phyloP scores from a whole-genome alignment of 2,797 vertebrate species.

The Brotogeris chrysoptera region DNA sequence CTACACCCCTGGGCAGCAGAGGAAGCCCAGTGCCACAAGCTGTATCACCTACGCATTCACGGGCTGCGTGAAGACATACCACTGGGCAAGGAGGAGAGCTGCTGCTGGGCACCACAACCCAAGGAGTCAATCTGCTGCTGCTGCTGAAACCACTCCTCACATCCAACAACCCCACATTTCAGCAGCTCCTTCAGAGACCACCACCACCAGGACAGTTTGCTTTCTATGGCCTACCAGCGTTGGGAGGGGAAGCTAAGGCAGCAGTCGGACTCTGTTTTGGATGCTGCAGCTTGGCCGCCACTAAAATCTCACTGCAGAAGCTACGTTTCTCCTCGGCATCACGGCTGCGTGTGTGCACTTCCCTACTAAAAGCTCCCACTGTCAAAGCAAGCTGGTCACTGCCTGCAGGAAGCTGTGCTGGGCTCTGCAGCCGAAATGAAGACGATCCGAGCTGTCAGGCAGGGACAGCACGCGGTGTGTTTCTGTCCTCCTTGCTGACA shows the following conservation, averaged over 20 bases:
- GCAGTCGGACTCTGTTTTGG: background rate
- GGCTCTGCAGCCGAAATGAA: background rate
- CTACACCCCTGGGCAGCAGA: fast-evolving
- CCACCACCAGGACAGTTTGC: background rate
- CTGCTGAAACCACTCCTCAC: background rate
- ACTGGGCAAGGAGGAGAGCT: background rate
- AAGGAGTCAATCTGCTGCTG: fast-evolving
- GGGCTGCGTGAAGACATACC: background rate
- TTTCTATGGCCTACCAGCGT: background rate
- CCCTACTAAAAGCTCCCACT: background rate
- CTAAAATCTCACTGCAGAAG: background rate
- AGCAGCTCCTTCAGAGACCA: background rate
- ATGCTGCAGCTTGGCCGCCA: background rate
- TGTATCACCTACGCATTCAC: too few species aligned
- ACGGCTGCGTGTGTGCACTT: background rate
- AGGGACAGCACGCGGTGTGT: background rate
- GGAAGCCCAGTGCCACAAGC: background rate
- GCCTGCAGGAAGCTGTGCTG: background rate
- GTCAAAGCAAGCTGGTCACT: background rate
- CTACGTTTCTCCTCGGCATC: background rate
- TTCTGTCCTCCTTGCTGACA: background rate
- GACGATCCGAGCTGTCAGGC: background rate
- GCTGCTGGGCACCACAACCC: background rate
- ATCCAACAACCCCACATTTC: fast-evolving
- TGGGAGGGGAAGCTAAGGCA: background rate